These are phyloP conservation scores for Drosophila lacertosa DNA, from an alignment of 1,140 invertebrate species.

Conservation along the genomic window DNA sequence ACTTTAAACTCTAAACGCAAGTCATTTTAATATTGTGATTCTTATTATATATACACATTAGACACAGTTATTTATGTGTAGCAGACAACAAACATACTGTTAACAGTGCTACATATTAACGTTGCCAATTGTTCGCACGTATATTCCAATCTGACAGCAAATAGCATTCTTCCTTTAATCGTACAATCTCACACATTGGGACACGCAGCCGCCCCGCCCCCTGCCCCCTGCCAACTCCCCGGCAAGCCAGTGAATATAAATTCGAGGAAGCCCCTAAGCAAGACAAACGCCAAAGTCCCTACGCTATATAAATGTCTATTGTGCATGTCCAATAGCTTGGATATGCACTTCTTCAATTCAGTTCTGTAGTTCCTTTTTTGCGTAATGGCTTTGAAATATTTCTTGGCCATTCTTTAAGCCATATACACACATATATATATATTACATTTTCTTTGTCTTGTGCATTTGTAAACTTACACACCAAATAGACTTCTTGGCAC, in stretches of 20 bases:
- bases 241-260: background rate
- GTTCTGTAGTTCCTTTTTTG: background rate
- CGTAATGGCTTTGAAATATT: background rate
- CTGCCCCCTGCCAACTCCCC: no score
- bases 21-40: constrained; percentile 76
- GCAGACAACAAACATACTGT: constrained; percentile 13
- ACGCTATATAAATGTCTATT: background rate
- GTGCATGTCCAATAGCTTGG: no score
- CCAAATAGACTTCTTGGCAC: constrained; percentile 31
- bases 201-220: no score
- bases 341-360: background rate
- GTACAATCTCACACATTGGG: background rate
- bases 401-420: background rate
- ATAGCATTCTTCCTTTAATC: background rate
- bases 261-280: background rate
- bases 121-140: constrained; percentile 5
- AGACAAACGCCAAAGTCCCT: background rate
- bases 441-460: constrained; percentile 14
- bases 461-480: constrained; percentile 47
- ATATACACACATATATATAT: constrained; percentile 12
- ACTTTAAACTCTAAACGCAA: constrained; percentile 60
- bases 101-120: background rate
- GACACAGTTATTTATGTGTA: constrained; percentile 20
- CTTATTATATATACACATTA: constrained; percentile 41
- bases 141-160: constrained; percentile 16